These are phyloP conservation scores for Oryzias sinensis DNA, from an alignment of 2,797 vertebrate genomes.

Conservation along the genomic window DNA sequence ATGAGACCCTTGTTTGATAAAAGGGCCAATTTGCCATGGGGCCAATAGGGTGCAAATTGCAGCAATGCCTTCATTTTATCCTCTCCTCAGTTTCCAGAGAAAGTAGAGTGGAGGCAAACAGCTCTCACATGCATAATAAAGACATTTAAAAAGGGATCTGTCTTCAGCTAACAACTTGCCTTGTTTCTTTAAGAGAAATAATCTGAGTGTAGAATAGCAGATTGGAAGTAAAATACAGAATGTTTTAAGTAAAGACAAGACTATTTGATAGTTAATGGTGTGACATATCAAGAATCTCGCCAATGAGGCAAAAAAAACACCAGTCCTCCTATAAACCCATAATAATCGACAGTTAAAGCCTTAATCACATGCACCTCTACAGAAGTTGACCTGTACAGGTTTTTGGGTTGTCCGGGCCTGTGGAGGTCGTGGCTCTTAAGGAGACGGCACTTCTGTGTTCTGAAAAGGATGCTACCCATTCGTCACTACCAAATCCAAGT, in stretches of 20 bases:
- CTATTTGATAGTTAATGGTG: conserved; percentile 7
- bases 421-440: too few relatives aligned
- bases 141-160: conserved; percentile 31
- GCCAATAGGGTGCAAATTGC: conserved; percentile 77
- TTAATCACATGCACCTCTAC: too few relatives aligned
- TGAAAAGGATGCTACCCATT: too few relatives aligned
- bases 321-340: too few relatives aligned
- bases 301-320: not conserved
- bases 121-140: conserved; percentile 45
- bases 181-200: conserved; percentile 27
- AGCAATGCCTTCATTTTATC: conserved; percentile 76
- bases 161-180: conserved; percentile 32
- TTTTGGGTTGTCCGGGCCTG: too few relatives aligned
- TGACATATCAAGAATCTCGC: conserved; percentile 32
- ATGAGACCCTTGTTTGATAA: conserved; percentile 78
- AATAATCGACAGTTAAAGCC: too few relatives aligned
- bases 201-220: conserved; percentile 19
- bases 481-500: too few relatives aligned
- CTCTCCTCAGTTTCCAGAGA: conserved; percentile 64
- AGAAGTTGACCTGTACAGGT: too few relatives aligned
- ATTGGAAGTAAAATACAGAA: conserved; percentile 17
- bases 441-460: too few relatives aligned
- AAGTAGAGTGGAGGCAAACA: conserved; percentile 45
- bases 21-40: conserved; percentile 78
- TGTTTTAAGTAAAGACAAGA: not conserved